phyloP scores from a whole-genome alignment of 2,888 invertebrate species.

The Octodonta nipae region DNA sequence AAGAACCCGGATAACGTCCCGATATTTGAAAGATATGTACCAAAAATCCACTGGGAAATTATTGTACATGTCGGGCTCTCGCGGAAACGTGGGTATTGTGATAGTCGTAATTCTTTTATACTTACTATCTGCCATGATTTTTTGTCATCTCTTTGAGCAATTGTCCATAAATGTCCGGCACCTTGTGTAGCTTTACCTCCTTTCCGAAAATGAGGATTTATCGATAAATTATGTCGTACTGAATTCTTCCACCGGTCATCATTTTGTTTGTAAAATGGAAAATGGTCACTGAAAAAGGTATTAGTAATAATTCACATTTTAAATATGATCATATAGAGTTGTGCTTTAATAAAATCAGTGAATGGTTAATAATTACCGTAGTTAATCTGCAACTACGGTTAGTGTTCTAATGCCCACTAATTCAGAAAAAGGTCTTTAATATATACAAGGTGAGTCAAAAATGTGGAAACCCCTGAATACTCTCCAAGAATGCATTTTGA shows the following conservation, averaged over 20 bases:
- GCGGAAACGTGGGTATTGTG: no score
- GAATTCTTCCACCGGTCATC: slow-evolving; percentile 91
- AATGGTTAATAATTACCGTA: not conserved
- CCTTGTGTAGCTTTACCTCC: slow-evolving; percentile 76
- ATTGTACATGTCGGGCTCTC: no score
- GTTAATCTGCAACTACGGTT: no score
- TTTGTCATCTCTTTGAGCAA: slow-evolving; percentile 54
- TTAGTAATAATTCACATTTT: slow-evolving; percentile 2
- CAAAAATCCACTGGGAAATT: no score
- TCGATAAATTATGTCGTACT: slow-evolving; percentile 78
- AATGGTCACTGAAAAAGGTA: slow-evolving; percentile 54
- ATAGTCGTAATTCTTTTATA: no score
- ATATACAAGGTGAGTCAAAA: no score
- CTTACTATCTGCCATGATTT: slow-evolving; percentile 45
- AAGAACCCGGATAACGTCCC: no score
- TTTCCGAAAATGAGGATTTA: slow-evolving; percentile 82
- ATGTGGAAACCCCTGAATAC: no score
- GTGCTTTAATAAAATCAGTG: not conserved
- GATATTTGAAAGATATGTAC: no score
- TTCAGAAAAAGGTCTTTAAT: no score
- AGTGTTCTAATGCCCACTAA: no score
- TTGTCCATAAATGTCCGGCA: slow-evolving; percentile 80
- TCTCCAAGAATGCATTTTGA: no score
- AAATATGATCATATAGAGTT: not conserved
- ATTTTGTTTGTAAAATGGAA: slow-evolving; percentile 77